Conservation (phyloP, 53 echinoderm and acorn worm genomes). For the Stichopus horrens region DNA sequence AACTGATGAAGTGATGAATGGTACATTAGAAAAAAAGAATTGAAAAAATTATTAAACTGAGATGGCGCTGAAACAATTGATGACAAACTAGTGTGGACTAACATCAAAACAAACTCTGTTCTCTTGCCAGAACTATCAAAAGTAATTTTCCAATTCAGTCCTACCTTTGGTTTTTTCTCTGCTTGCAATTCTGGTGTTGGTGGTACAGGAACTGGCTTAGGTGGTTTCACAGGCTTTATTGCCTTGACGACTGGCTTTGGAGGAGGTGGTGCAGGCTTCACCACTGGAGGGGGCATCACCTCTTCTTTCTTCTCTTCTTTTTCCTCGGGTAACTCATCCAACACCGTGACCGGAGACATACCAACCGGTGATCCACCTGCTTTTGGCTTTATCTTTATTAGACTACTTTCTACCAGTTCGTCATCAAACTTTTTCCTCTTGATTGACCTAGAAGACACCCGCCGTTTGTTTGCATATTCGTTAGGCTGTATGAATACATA, state of each 20-base stretch:
- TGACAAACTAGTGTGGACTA: too few species aligned
- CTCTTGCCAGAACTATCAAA: too few species aligned
- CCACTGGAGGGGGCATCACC: slow-evolving; percentile 27
- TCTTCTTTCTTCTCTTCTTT: slow-evolving; percentile 40
- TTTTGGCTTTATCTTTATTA: slow-evolving; percentile 61
- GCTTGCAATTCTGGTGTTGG: not conserved
- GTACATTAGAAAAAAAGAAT: too few species aligned
- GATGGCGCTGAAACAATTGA: too few species aligned
- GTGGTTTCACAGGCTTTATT: slow-evolving; percentile 17
- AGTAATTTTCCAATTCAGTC: not conserved
- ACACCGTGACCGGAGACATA: not conserved
- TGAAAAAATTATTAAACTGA: too few species aligned
- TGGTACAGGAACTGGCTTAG: slow-evolving; percentile 26
- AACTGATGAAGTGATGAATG: too few species aligned
- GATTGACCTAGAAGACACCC: slow-evolving; percentile 90
- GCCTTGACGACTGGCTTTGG: slow-evolving; percentile 16
- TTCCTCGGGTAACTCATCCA: slow-evolving; percentile 12
- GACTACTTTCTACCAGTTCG: slow-evolving; percentile 95
- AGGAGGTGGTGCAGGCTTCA: slow-evolving; percentile 34
- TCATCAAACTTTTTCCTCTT: slow-evolving; percentile 99
- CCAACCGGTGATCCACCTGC: slow-evolving; percentile 26
- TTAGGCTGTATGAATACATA: slow-evolving; percentile 41
- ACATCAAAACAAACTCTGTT: too few species aligned
- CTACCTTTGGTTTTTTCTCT: slow-evolving; percentile 35
- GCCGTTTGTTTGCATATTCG: slow-evolving; percentile 71